Percentiles rank a stretch among this genome's conserved stretches.
These are phyloP conservation scores for Listrodromus nycthemerus DNA, from an alignment of 2,888 invertebrate species.

Conservation along the genomic window DNA sequence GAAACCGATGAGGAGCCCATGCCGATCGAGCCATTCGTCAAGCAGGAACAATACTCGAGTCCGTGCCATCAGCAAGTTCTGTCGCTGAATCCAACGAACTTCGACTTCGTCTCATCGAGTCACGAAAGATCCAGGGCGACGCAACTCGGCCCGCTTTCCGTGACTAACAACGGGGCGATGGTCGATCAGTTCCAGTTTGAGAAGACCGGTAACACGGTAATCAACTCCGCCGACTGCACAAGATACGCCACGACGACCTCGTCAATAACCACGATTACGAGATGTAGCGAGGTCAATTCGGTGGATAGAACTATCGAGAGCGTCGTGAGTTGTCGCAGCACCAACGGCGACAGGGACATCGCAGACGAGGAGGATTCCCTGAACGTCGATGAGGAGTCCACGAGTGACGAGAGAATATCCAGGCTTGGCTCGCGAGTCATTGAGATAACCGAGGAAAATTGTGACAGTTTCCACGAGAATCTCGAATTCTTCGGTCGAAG, in stretches of 20 bases:
- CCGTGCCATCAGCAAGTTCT: constrained; percentile 77
- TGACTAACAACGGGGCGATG: constrained; percentile 20
- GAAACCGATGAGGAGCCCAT: constrained; percentile 77
- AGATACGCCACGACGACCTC: constrained; percentile 77
- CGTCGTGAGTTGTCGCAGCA: constrained; percentile 74
- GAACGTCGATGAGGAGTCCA: constrained; percentile 68
- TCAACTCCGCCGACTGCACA: constrained; percentile 78
- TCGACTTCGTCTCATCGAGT: constrained; percentile 77
- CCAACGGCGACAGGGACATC: constrained; percentile 65
- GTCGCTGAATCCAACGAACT: constrained; percentile 74
- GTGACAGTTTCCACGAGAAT: constrained; percentile 82
- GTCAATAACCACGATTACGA: constrained; percentile 56
- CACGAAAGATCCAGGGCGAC: constrained; percentile 54
- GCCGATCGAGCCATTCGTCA: constrained; percentile 73
- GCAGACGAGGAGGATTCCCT: constrained; percentile 64
- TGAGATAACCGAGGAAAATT: constrained; percentile 82
- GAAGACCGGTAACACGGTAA: constrained; percentile 74
- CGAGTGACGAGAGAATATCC: constrained; percentile 61
- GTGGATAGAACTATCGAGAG: constrained; percentile 80
- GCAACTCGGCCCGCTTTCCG: constrained; percentile 32
- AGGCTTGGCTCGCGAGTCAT: constrained; percentile 77
- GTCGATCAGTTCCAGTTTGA: constrained; percentile 70
- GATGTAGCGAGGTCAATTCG: constrained; percentile 75
- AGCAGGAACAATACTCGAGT: constrained; percentile 78
- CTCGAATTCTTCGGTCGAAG: constrained; percentile 80